Evolutionary conservation across 2,888 invertebrate species (phyloP), one percentile per base, ranked within the genome.

Genomic region (Eulithis testata): DNA sequence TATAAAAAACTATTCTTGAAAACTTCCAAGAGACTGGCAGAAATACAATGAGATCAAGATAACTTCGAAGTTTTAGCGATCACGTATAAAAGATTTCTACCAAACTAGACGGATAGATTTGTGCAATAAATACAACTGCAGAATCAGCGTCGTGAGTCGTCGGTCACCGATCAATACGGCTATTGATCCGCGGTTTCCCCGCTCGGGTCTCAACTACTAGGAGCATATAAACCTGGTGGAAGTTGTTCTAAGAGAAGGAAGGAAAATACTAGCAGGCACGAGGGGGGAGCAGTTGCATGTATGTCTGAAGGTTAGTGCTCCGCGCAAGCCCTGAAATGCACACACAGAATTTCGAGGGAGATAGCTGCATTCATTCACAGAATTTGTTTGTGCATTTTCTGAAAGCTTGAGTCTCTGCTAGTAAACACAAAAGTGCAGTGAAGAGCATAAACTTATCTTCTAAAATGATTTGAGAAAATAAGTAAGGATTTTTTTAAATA

Each of bases 241-340:
- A 14, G 27, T 51, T 40, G n/a, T 6, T 12, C 31, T 11, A 36
- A 6, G 31, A 31, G 31, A 31, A 52, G 6, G 37, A 14, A 49
- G 9, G 27, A 7, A 55, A 12, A 31, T 2, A 27, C 14, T 4
- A 14, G 11, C 8, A 47, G 45, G 27, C 27, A 45, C 2, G 45
- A 47, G 45, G 21, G 21, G 37, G 21, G 21, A 54, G 40, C 27
- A 53, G 44, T 12, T 36, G 43, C 44, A 54, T 51, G 51, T 50
- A 37, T 37, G 27, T 14, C 31, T 51, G 44, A 43, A 62, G 12
- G 44, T 44, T 45, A 37, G 57, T 44, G 43, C 57, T 52, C 51
- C 45, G 57, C 37, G 63, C 57, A 63, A 57, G 45, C 31, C 45
- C 51, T 44, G 21, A 51, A 55, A 54, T 43, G 9, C 47, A 47